A percentile compares a stretch with the other conserved stretches of the same genome.
phyloP scores from a whole-genome alignment of 1,140 invertebrate genomes.

The Onthophagus taurus region DNA sequence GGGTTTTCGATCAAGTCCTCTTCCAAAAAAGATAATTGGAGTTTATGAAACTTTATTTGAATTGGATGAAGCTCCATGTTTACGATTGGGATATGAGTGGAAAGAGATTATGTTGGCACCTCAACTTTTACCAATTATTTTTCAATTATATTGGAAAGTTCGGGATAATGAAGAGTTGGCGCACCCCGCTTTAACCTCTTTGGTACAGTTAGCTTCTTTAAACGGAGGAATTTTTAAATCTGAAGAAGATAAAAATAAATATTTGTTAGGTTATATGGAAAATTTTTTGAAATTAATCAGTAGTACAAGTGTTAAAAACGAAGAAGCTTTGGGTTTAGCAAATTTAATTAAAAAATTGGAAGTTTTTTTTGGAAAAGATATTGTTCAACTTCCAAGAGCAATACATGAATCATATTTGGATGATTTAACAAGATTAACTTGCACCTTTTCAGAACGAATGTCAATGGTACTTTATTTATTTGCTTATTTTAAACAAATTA shows the following conservation, averaged over 20 bases:
- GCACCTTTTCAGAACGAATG: slow-evolving; percentile 61
- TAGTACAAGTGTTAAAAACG: slow-evolving; percentile 50
- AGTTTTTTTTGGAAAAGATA: slow-evolving; percentile 51
- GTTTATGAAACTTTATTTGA: slow-evolving; percentile 63
- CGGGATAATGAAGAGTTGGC: slow-evolving; percentile 61
- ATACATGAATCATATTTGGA: slow-evolving; percentile 43
- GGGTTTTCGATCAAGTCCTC: slow-evolving; percentile 37
- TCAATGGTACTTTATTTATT: slow-evolving; percentile 57
- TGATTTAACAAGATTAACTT: slow-evolving; percentile 62
- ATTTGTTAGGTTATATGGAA: slow-evolving; percentile 60
- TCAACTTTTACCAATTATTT: slow-evolving; percentile 64
- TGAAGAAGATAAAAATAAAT: slow-evolving; percentile 52
- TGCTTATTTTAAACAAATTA: background rate
- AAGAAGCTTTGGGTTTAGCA: slow-evolving; percentile 56
- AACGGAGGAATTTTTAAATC: slow-evolving; percentile 57
- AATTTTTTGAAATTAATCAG: slow-evolving; percentile 56
- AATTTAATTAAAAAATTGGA: slow-evolving; percentile 55
- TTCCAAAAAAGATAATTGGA: slow-evolving; percentile 58
- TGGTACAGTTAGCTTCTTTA: slow-evolving; percentile 71
- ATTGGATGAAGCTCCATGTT: slow-evolving; percentile 52
- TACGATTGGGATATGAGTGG: slow-evolving; percentile 58
- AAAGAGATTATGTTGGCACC: slow-evolving; percentile 65
- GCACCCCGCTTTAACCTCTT: slow-evolving; percentile 66
- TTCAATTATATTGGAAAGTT: slow-evolving; percentile 76
- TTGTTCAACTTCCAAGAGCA: slow-evolving; percentile 39